Evolutionary conservation across 2,888 invertebrate genomes (phyloP), one percentile per base, ranked within the genome.

Genomic region (Xestoiulus laeticollis): DNA sequence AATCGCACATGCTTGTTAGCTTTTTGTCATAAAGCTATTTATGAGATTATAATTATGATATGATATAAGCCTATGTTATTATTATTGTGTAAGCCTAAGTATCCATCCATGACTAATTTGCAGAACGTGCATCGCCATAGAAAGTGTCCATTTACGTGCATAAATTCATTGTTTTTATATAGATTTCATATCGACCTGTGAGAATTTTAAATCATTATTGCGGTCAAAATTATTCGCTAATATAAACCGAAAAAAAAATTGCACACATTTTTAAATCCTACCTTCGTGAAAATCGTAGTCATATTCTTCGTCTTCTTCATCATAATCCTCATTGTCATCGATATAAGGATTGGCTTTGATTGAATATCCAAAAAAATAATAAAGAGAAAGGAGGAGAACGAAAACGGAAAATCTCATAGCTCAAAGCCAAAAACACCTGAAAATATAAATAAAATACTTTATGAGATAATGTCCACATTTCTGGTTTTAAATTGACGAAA

Each of bases 351-450:
- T 32, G 8, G 87, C 87, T 87, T 85, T 88, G 44, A 88, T 87
- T n/a, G 83, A 38, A 59, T 53, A 88, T 26, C 87, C 88, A 30
- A 88, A 30, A 68, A 68, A 68, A 68, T 68, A 68, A 53, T 82
- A 88, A n/a, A 88, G 33, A 48, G 85, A 22, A 78, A 88, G 43
- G 44, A 88, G 82, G 43, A 88, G 68, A 43, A 88, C 86, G 30
- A 88, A 22, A 30, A 88, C 48, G 86, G 86, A 88, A 86, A 86
- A 83, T 86, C 87, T 86, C 88, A 88, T 88, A 38, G 88, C 88
- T 88, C 86, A 59, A 48, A 30, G 85, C 44, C 82, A n/a, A 83
- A 33, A 87, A 14, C 84, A 87, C 87, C 87, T 87, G 68, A 22
- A 87, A 87, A 59, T 59, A 87, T 2, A 59, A 87, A 59, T 8